phyloP scores from a whole-genome alignment of 2,797 vertebrate genomes.

The Sebastes minor region DNA sequence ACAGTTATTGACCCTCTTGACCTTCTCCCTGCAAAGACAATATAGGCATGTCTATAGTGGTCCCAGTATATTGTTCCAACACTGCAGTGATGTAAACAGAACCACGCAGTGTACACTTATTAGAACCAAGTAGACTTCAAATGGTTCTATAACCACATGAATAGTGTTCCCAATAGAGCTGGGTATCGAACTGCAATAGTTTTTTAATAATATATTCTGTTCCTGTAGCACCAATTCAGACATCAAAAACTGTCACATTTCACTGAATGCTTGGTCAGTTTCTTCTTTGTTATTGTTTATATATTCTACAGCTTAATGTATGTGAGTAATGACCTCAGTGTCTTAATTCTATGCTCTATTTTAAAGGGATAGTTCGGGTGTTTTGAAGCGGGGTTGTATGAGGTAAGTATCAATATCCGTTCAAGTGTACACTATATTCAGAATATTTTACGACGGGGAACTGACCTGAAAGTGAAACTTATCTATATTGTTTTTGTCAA shows the following conservation, averaged over 20 bases:
- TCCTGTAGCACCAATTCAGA: neutral
- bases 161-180: conserved; percentile 3
- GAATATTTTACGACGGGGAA: neutral
- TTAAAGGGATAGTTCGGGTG: neutral
- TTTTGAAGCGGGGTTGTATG: neutral
- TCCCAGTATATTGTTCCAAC: conserved; percentile 34
- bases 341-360: neutral
- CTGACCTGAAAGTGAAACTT: too few species aligned
- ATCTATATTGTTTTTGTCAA: too few species aligned
- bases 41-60: conserved; percentile 37
- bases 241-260: neutral
- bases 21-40: conserved; percentile 74
- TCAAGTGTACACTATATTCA: neutral
- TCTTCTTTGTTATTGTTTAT: neutral
- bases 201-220: conserved; percentile 13
- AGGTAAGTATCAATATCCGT: neutral
- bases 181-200: neutral
- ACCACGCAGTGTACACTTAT: conserved; percentile 23
- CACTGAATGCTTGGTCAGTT: neutral
- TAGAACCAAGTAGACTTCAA: conserved; percentile 17
- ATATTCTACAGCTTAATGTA: neutral
- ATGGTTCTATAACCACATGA: conserved; percentile 1
- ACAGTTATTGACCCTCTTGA: conserved; percentile 83
- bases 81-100: conserved; percentile 41
- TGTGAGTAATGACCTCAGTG: neutral